Percentiles rank a stretch among this genome's conserved stretches.
These are phyloP conservation scores for Osmoderma eremita DNA, from an alignment of 2,888 invertebrate species.

Conservation along the genomic window DNA sequence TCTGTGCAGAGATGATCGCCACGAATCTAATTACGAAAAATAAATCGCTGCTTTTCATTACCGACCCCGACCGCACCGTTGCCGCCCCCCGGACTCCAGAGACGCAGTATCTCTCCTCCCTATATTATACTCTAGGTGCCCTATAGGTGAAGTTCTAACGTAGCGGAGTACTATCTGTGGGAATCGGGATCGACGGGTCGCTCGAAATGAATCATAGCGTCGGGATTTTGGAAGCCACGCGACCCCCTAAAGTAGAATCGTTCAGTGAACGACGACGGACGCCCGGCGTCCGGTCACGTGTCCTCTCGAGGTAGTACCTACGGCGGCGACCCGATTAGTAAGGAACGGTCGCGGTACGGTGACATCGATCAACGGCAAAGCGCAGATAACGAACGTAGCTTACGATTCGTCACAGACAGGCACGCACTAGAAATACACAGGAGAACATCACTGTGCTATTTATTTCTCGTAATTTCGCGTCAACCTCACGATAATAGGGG, in stretches of 20 bases:
- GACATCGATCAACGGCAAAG: conserved; percentile 62
- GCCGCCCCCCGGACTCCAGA: conserved; percentile 2
- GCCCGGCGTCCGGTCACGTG: conserved; percentile 57
- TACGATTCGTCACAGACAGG: conserved; percentile 31
- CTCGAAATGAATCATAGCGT: conserved; percentile 61
- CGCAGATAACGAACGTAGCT: conserved; percentile 55
- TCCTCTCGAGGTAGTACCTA: conserved; percentile 55
- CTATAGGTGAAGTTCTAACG: conserved; percentile 27
- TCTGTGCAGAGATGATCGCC: conserved; percentile 37
- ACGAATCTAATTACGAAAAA: conserved; percentile 61
- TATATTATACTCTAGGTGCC: no score
- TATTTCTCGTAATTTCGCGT: conserved; percentile 31
- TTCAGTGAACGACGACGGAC: conserved; percentile 51
- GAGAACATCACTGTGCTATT: conserved; percentile 20
- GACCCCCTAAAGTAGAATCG: conserved; percentile 52
- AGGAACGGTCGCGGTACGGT: conserved; percentile 51
- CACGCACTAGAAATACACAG: conserved; percentile 4
- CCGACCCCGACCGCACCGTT: conserved; percentile 18
- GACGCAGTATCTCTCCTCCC: neutral
- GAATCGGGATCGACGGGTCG: conserved; percentile 57
- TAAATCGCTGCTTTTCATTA: conserved; percentile 56
- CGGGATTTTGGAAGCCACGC: conserved; percentile 59
- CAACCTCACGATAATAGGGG: neutral
- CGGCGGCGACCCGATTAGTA: conserved; percentile 56
- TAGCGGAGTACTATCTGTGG: conserved; percentile 54